These are phyloP conservation scores for Samia ricini DNA, from an alignment of 1,140 invertebrate genomes.

Conservation along the genomic window DNA sequence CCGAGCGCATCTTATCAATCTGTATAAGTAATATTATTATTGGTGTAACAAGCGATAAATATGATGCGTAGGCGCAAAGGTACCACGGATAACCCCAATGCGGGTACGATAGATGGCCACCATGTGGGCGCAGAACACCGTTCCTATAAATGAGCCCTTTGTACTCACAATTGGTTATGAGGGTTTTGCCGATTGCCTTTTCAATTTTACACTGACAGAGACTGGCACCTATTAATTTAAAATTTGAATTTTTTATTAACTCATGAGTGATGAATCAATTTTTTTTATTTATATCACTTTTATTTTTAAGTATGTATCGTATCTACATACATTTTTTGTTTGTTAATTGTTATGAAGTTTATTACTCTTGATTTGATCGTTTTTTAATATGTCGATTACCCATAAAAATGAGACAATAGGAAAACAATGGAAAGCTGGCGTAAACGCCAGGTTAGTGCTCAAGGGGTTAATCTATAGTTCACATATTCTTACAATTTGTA, in stretches of 20 bases:
- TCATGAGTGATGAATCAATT: too few relatives aligned
- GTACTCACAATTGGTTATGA: slow-evolving; percentile 62
- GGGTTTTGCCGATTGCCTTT: slow-evolving; percentile 62
- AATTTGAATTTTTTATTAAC: neutral
- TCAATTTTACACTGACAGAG: slow-evolving; percentile 33
- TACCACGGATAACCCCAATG: slow-evolving; percentile 42
- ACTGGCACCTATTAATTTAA: neutral
- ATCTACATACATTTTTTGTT: too few relatives aligned
- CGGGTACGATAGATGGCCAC: slow-evolving; percentile 60
- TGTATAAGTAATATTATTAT: neutral
- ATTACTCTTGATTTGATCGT: too few relatives aligned
- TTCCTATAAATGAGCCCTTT: slow-evolving; percentile 63
- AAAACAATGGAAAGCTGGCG: too few relatives aligned
- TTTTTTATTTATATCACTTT: slow-evolving; percentile 25
- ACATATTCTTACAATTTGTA: too few relatives aligned
- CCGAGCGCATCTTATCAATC: too few relatives aligned
- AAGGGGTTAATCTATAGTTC: too few relatives aligned
- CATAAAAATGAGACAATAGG: too few relatives aligned
- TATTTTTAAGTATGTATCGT: neutral
- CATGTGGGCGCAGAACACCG: slow-evolving; percentile 56
- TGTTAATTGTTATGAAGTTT: too few relatives aligned
- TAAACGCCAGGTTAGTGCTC: too few relatives aligned
- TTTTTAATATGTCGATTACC: too few relatives aligned
- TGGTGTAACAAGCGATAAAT: slow-evolving; percentile 16
- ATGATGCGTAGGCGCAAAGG: slow-evolving; percentile 48